phyloP scores from a whole-genome alignment of 2,888 invertebrate genomes.

The Theretra japonica region DNA sequence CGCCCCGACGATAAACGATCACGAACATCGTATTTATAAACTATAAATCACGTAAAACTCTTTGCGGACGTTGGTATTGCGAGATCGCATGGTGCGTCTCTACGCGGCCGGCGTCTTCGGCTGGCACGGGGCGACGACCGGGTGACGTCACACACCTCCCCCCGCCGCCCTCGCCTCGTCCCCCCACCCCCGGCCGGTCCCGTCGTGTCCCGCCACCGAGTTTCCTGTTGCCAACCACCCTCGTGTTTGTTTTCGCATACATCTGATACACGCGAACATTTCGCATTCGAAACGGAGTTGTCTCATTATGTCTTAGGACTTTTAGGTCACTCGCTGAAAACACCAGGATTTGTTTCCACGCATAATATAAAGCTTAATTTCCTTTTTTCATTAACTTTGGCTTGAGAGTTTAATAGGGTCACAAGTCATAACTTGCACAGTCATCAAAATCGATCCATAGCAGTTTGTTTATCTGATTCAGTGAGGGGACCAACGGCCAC shows the following conservation, averaged over 20 bases:
- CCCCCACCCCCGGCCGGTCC: background rate
- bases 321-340: too few species aligned
- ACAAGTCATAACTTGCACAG: too few species aligned
- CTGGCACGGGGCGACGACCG: constrained; percentile 26
- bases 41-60: constrained; percentile 1
- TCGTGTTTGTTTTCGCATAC: constrained; percentile 15
- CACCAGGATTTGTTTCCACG: too few species aligned
- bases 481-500: too few species aligned
- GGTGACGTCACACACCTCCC: constrained; percentile 22
- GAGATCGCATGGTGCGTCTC: constrained; percentile 5
- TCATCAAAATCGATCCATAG: too few species aligned
- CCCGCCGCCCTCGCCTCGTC: background rate
- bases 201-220: background rate
- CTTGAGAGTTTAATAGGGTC: too few species aligned
- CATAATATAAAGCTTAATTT: too few species aligned
- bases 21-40: constrained; percentile 1
- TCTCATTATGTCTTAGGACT: background rate
- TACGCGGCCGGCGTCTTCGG: constrained; percentile 13
- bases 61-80: background rate
- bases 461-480: too few species aligned
- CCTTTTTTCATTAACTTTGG: too few species aligned
- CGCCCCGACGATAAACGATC: background rate
- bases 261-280: constrained; percentile 8
- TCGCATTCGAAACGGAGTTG: constrained; percentile 5
- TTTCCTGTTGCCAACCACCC: constrained; percentile 31